A percentile compares a stretch with the other conserved stretches of the same genome.
Conservation (phyloP, 2,113 vertebrate species). For the Toxostoma redivivum region DNA sequence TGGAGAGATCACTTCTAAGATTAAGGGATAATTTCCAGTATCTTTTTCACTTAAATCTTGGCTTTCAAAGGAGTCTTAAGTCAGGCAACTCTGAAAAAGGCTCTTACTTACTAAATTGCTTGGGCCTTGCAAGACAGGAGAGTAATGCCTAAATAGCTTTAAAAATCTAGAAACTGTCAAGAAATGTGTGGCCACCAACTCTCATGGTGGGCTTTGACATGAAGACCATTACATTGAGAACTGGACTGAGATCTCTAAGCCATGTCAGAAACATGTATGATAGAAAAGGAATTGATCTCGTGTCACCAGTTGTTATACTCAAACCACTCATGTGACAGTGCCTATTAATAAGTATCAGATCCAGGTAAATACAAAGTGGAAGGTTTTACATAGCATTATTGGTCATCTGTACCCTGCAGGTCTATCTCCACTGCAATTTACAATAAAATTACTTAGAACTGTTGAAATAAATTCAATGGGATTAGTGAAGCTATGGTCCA, state of each 20-base stretch:
- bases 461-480: not conserved
- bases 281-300: not conserved
- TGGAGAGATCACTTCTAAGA: not conserved
- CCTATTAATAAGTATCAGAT: not conserved
- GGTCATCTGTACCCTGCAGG: not conserved
- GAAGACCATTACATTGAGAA: not conserved
- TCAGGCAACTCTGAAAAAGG: not conserved
- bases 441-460: not conserved
- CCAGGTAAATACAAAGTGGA: not conserved
- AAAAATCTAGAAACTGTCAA: not conserved
- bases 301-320: not conserved
- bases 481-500: not conserved
- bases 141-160: not conserved
- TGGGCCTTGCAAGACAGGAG: not conserved
- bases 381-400: not conserved
- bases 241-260: not conserved
- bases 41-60: not conserved
- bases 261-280: not conserved
- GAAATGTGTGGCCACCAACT: not conserved
- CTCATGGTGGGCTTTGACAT: not conserved
- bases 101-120: not conserved
- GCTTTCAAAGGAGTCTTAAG: not conserved
- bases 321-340: not conserved
- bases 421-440: not conserved
- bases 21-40: not conserved